Evolutionary conservation across 2,797 vertebrate species (phyloP).

Genomic region (Esox masquinongy): DNA sequence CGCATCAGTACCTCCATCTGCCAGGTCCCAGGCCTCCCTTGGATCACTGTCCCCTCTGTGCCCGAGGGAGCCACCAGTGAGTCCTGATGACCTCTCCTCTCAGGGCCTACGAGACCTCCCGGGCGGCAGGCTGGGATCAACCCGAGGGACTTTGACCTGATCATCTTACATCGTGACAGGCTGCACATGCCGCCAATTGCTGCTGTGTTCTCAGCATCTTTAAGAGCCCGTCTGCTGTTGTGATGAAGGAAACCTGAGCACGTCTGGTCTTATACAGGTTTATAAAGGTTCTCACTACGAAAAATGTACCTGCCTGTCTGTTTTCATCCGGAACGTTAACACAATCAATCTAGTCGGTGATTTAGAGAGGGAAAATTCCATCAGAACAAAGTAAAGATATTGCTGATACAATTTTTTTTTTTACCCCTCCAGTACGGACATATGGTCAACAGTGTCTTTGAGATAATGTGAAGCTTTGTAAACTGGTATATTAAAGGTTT

Average conservation of each 20-base stretch:
- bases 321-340: conserved; percentile 43
- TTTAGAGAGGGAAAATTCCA: conserved; percentile 29
- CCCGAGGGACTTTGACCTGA: conserved; percentile 8
- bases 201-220: conserved; percentile 30
- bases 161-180: conserved; percentile 15
- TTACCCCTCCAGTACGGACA: too few relatives aligned
- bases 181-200: conserved; percentile 20
- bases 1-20: background rate
- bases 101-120: background rate
- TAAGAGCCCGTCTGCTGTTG: conserved; percentile 15
- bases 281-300: conserved; percentile 59
- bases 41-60: background rate
- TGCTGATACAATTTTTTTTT: too few relatives aligned
- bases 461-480: background rate
- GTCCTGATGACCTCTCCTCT: background rate
- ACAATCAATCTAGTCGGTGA: conserved; percentile 68
- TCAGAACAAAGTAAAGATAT: background rate
- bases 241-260: conserved; percentile 17
- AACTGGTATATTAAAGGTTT: background rate
- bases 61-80: background rate
- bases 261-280: background rate
- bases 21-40: background rate
- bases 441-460: background rate
- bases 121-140: background rate
- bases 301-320: conserved; percentile 45